Evolutionary conservation across 2,888 invertebrate genomes (phyloP).

Genomic region (Oscheius sp.): DNA sequence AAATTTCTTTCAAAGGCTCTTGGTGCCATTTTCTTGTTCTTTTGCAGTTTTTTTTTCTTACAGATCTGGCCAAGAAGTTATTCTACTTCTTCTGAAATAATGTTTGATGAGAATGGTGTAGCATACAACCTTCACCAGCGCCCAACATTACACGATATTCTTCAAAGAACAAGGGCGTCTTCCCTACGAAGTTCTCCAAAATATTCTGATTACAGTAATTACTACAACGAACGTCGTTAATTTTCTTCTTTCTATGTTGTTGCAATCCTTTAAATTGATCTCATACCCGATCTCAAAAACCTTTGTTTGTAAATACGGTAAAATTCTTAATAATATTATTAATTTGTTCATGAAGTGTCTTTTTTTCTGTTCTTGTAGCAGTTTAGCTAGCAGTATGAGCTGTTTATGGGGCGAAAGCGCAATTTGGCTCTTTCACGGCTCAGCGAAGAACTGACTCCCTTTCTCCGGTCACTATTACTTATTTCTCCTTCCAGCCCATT

Average conservation of each 20-base stretch:
- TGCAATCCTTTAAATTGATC: not conserved
- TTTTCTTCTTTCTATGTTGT: not conserved
- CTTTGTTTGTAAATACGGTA: conserved; percentile 23
- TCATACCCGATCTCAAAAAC: conserved; percentile 14
- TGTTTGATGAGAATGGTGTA: conserved; percentile 63
- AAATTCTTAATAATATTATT: conserved; percentile 4
- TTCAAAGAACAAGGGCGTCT: conserved; percentile 28
- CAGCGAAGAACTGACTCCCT: conserved; percentile 24
- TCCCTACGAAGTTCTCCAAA: conserved; percentile 12
- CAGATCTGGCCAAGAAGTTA: conserved; percentile 64
- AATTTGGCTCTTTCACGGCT: conserved; percentile 37
- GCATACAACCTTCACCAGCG: conserved; percentile 49
- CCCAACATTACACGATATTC: conserved; percentile 42
- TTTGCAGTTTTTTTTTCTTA: conserved; percentile 8
- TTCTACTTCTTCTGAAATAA: conserved; percentile 54
- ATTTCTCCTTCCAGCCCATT: conserved; percentile 9
- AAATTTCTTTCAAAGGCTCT: no score
- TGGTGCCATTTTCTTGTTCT: not conserved
- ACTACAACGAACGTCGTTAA: conserved; percentile 14
- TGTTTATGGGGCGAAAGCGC: conserved; percentile 31
- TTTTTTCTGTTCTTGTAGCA: not conserved
- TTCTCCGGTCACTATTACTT: conserved; percentile 33
- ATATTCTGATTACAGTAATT: conserved; percentile 13
- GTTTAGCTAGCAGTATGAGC: conserved; percentile 5
- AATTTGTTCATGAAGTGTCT: not conserved